A percentile compares a stretch with the other conserved stretches of the same genome.
Conservation (phyloP, 2,113 vertebrate genomes). For the Cryptotis parvus region DNA sequence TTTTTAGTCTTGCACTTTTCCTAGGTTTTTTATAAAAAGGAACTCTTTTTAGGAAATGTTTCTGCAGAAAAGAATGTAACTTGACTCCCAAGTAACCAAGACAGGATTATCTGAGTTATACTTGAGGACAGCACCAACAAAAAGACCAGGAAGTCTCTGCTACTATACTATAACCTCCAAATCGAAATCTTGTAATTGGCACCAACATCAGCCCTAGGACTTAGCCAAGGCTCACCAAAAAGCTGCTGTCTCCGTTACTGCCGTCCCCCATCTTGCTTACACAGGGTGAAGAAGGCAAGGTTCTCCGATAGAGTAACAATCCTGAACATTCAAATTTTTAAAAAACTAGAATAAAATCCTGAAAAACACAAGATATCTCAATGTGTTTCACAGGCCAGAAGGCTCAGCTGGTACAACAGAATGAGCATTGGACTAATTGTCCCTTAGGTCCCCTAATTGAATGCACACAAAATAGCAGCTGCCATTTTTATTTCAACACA, state of each 20-base stretch:
- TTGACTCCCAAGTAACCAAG: conserved; percentile 33
- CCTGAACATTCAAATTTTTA: neutral
- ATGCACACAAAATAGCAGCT: conserved; percentile 37
- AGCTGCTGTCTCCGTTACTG: neutral
- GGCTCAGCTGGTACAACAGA: conserved; percentile 27
- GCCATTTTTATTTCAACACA: neutral
- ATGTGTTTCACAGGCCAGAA: conserved; percentile 14
- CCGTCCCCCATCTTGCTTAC: neutral
- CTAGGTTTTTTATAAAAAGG: conserved; percentile 48
- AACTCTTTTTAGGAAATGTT: conserved; percentile 9
- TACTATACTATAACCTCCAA: conserved; percentile 58
- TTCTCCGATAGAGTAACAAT: neutral
- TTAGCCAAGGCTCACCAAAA: conserved; percentile 68
- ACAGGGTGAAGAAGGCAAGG: neutral
- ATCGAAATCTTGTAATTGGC: conserved; percentile 15
- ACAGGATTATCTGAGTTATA: conserved; percentile 51
- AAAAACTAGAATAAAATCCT: neutral
- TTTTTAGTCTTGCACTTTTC: conserved; percentile 52
- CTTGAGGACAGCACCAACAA: conserved; percentile 4
- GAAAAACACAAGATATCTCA: conserved; percentile 23
- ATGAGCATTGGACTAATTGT: neutral
- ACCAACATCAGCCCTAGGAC: conserved; percentile 78
- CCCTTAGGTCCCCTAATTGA: conserved; percentile 3
- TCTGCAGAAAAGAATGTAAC: neutral
- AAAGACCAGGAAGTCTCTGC: conserved; percentile 39